Evolutionary conservation across 2,113 vertebrate species (phyloP).

Genomic region (Atrichornis clamosus): DNA sequence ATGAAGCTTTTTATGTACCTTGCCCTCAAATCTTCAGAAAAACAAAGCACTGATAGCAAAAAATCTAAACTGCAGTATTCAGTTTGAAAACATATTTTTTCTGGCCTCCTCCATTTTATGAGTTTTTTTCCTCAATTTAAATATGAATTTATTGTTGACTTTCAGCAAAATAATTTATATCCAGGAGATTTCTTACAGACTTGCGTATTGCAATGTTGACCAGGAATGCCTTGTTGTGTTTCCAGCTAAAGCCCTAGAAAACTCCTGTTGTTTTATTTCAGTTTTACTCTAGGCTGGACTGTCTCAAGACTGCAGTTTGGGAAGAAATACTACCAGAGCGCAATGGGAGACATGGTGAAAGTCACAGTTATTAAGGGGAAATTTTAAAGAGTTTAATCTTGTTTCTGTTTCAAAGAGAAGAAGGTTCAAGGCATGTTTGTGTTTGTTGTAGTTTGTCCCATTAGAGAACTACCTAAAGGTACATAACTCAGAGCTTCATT

Average conservation of each 20-base stretch:
- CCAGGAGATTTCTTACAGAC: neutral
- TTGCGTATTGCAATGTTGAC: neutral
- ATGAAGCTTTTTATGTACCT: neutral
- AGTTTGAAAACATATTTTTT: neutral
- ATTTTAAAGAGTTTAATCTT: neutral
- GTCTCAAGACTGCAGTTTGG: neutral
- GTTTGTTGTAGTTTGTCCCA: neutral
- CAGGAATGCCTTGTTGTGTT: neutral
- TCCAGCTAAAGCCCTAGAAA: neutral
- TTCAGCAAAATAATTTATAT: neutral
- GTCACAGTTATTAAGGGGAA: neutral
- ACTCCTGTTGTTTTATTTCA: neutral
- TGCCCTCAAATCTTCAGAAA: neutral
- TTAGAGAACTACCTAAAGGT: neutral
- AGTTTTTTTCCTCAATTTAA: neutral
- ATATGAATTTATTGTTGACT: neutral
- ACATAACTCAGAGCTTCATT: neutral
- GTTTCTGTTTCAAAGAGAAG: neutral
- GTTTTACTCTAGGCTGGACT: neutral
- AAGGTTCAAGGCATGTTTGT: neutral
- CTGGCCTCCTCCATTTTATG: neutral
- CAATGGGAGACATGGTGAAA: neutral
- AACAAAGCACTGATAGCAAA: neutral
- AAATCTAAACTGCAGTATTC: neutral
- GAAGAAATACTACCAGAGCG: neutral